Evolutionary conservation across 2,888 invertebrate species (phyloP), one percentile per base, ranked within the genome.

Genomic region (Drosophila kokeensis): DNA sequence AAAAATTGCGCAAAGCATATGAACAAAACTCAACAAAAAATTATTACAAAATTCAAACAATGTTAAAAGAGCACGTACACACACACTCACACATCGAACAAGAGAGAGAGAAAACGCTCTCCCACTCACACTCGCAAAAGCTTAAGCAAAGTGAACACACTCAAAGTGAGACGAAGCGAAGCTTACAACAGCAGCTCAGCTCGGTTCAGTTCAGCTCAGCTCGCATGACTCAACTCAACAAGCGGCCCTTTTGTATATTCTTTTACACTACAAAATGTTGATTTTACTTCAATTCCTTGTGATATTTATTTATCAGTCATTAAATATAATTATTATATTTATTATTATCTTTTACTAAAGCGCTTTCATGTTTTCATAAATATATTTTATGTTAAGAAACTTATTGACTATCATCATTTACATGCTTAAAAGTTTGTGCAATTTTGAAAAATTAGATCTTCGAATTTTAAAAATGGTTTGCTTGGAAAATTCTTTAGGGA

Each of bases 1-100:
- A 62, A 75, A 58, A 76, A 76, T 69, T 59, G 65, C 65, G 59
- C 72, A 52, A 61, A 69, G 57, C 74, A 68, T 52, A 67, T 57
- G 66, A 61, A 66, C 48, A 38, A n/a, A 61, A 24, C 45, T 45
- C 36, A 18, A 55, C 61, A 65, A 64, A 70, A 73, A 74, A 66
- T 60, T 70, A 80, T 84, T 84, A 84, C 84, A 84, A 84, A 84
- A 84, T 85, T 78, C 76, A 82, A 85, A 80, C 73, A 79, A 76
- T 82, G 82, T 87, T 82, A 73, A 79, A 76, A 80, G 73, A 70
- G 61, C 61, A 63, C 59, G 36, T 30, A 79, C 38, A 69, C 36
- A 58, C 30, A 40, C 55, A 66, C 36, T 57, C 30, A 36, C 55
- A 62, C 8, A 45, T 21, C 8, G 21, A 21, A 15, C 21, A 34